Base-by-base conservation (phyloP, 2,113 vertebrate species). In the Xenotilapia longispinis region DNA sequence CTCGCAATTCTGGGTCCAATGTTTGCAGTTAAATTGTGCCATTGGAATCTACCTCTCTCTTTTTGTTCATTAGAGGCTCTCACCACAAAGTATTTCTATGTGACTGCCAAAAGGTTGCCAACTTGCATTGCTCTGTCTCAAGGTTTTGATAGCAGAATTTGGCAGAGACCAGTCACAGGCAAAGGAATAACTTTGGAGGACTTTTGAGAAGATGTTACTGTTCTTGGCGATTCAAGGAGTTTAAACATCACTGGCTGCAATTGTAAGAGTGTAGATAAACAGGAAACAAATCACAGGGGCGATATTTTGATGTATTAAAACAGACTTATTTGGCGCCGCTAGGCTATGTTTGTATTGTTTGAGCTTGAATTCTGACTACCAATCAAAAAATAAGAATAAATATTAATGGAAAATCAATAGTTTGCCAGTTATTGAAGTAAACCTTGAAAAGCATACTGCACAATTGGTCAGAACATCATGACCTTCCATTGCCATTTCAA, bases 11-110 rank as follows among this genome's bases (percentile, higher is more conserved):
- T 60, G 55, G 58, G 47, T 85, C 84, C 31, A 55, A 85, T 87
- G 91, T 92, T 91, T 91, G 87, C 40, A 80, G 81, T 89, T 86
- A 63, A 87, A 90, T 63, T 84, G 36, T 14, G 36, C 89, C 84
- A 87, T 88, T 55, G 87, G 88, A 91, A 84, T 92, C 84, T 79
- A n/a, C 58, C 55, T 42, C 88, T 90, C 88, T 94, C 84, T 94
- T 88, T 85, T 80, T 83, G 82, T 84, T 80, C 15, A 57, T 87
- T 90, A 57, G 45, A 79, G 47, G 40, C 85, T 58, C 28, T 58
- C 19, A 85, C 47, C 78, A 57, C 83, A 45, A 54, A 65, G 75
- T 11, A 75, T 7, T 80, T n/a, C 21, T 70, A 45, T 88, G 31
- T 78, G 28, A 82, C 82, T 91, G 87, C 86, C 6, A n/a, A 82